Percentiles rank a stretch among this genome's conserved stretches.
Conservation (phyloP, 2,797 vertebrate species). For the Sebastes paucispinis region DNA sequence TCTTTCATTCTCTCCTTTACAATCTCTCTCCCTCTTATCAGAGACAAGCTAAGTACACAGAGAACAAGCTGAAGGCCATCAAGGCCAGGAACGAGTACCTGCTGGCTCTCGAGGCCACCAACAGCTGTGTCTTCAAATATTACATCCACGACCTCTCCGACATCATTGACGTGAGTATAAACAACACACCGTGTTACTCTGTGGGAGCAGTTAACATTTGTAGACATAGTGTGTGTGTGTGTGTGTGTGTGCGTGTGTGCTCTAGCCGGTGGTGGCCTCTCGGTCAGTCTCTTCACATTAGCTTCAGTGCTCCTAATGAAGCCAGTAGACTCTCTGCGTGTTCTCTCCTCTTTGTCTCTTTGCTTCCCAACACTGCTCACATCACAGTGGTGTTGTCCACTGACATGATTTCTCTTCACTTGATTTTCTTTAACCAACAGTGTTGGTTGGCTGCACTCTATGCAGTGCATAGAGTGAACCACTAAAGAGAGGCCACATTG, state of each 20-base stretch:
- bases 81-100: conserved; percentile 98
- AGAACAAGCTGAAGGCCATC: conserved; percentile 96
- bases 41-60: conserved; percentile 98
- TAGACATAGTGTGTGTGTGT: not conserved
- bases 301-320: conserved; percentile 45
- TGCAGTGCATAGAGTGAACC: no score
- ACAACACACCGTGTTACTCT: conserved; percentile 5
- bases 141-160: conserved; percentile 98
- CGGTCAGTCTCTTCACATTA: conserved; percentile 46
- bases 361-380: not conserved
- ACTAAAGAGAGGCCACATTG: not conserved
- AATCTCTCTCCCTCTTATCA: conserved; percentile 55
- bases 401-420: not conserved
- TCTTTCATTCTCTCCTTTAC: not conserved
- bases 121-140: conserved; percentile 97
- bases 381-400: not conserved
- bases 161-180: conserved; percentile 94
- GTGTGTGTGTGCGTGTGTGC: not conserved
- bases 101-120: conserved; percentile 95
- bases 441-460: no score
- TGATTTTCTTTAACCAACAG: not conserved
- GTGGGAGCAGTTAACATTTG: not conserved
- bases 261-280: conserved; percentile 16
- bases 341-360: conserved; percentile 3
- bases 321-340: not conserved